Evolutionary conservation across 2,797 vertebrate species (phyloP).

Genomic region (Spea hammondii): DNA sequence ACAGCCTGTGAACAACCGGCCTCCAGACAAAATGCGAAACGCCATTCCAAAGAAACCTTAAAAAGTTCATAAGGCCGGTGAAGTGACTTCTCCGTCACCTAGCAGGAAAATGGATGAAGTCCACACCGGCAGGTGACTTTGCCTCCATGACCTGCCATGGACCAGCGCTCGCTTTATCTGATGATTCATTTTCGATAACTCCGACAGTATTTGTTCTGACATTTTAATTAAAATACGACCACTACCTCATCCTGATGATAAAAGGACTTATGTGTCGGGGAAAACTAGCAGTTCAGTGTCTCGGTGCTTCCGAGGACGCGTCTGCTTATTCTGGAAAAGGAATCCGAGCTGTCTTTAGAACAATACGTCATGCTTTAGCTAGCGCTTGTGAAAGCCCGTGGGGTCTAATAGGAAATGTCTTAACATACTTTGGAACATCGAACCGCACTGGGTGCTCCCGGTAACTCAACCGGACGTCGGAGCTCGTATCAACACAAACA

Average conservation of each 20-base stretch:
- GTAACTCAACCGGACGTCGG: not conserved
- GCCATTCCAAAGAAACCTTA: constrained; percentile 60
- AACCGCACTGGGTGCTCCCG: not conserved
- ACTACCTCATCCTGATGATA: constrained; percentile 84
- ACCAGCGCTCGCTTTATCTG: constrained; percentile 81
- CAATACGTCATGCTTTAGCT: constrained; percentile 63
- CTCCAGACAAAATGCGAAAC: constrained; percentile 60
- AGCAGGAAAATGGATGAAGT: constrained; percentile 75
- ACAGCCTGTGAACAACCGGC: constrained; percentile 60
- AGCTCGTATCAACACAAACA: fast-evolving
- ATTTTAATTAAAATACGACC: constrained; percentile 92
- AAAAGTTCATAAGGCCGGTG: constrained; percentile 67
- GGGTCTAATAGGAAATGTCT: not conserved
- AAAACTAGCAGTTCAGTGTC: constrained; percentile 73
- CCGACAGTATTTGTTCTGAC: constrained; percentile 88
- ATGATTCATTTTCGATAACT: constrained; percentile 87
- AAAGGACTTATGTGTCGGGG: constrained; percentile 75
- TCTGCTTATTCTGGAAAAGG: constrained; percentile 65
- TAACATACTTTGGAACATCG: not conserved
- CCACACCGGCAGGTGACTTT: constrained; percentile 80
- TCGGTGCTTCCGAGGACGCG: constrained; percentile 72
- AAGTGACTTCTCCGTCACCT: constrained; percentile 71
- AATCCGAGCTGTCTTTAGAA: constrained; percentile 67
- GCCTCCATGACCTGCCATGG: constrained; percentile 84
- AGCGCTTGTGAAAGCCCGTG: not conserved